Conservation (phyloP, 2,888 invertebrate genomes). For the Nesidiocoris tenuis region DNA sequence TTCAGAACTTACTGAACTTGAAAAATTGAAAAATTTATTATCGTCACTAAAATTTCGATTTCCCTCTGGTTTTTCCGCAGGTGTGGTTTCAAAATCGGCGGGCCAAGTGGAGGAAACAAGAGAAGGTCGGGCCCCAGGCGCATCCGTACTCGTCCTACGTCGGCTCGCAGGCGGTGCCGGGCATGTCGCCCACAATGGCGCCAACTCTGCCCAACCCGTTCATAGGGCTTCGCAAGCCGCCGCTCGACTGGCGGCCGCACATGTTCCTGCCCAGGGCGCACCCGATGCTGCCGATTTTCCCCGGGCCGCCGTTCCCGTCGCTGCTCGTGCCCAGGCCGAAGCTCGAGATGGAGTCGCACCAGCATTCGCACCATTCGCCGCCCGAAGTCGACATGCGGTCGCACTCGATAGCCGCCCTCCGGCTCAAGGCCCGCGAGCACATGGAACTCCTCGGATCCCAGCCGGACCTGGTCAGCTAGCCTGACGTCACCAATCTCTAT, state of each 20-base stretch:
- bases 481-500: not conserved
- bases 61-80: too few species aligned
- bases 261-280: constrained; percentile 71
- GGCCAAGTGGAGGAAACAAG: constrained; percentile 91
- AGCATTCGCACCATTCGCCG: constrained; percentile 10
- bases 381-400: constrained; percentile 71
- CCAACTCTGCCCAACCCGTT: constrained; percentile 80
- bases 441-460: constrained; percentile 79
- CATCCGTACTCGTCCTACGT: constrained; percentile 88
- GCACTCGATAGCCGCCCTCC: constrained; percentile 81
- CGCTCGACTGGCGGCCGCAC: constrained; percentile 72
- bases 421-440: constrained; percentile 86
- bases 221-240: constrained; percentile 73
- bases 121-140: constrained; percentile 86
- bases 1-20: too few species aligned
- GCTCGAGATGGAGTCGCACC: constrained; percentile 55
- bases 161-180: constrained; percentile 66
- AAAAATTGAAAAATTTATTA: too few species aligned
- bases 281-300: constrained; percentile 60
- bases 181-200: constrained; percentile 66
- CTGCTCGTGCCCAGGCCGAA: constrained; percentile 62
- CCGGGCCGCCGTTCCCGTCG: constrained; percentile 60
- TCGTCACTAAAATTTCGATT: too few species aligned
- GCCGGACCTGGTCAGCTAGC: constrained; percentile 72
- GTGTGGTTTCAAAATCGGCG: constrained; percentile 92